Conservation (phyloP, 1,140 invertebrate genomes). For the Hycleus cichorii region DNA sequence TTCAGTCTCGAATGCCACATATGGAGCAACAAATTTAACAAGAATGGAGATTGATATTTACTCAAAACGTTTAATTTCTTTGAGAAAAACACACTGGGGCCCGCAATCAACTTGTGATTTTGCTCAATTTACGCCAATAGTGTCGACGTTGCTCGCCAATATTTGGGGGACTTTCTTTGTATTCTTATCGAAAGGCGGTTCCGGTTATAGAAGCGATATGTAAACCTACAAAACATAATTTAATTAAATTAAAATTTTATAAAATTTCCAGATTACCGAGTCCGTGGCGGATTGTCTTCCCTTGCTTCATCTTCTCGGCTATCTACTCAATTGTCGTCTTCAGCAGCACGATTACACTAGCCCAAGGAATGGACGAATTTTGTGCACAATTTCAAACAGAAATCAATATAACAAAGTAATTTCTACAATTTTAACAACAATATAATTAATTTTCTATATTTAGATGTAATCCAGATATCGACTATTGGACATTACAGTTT, state of each 20-base stretch:
- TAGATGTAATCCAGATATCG: slow-evolving; percentile 1
- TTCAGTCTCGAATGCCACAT: not conserved
- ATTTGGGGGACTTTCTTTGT: slow-evolving; percentile 13
- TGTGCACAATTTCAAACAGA: slow-evolving; percentile 5
- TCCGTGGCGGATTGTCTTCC: slow-evolving; percentile 17
- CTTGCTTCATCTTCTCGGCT: slow-evolving; percentile 4
- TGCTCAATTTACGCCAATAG: slow-evolving; percentile 15
- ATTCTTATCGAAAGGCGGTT: slow-evolving; percentile 13
- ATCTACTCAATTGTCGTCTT: slow-evolving; percentile 11
- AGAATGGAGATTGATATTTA: no score
- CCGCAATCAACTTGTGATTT: slow-evolving; percentile 5
- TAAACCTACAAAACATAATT: not conserved
- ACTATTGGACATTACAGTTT: slow-evolving; percentile 1
- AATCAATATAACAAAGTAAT: slow-evolving; percentile 6
- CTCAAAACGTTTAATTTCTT: not conserved
- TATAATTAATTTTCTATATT: not conserved
- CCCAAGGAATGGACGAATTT: not conserved
- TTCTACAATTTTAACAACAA: not conserved
- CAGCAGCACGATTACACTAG: not conserved
- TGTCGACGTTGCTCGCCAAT: slow-evolving; percentile 9
- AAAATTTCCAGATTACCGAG: slow-evolving; percentile 2
- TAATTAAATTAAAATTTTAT: not conserved
- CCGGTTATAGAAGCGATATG: slow-evolving; percentile 6
- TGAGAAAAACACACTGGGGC: slow-evolving; percentile 2
- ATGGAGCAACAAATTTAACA: no score